Percentiles rank a stretch among this genome's conserved stretches.
These are phyloP conservation scores for Hepsetus odoe DNA, from an alignment of 2,113 vertebrate species.

Conservation along the genomic window DNA sequence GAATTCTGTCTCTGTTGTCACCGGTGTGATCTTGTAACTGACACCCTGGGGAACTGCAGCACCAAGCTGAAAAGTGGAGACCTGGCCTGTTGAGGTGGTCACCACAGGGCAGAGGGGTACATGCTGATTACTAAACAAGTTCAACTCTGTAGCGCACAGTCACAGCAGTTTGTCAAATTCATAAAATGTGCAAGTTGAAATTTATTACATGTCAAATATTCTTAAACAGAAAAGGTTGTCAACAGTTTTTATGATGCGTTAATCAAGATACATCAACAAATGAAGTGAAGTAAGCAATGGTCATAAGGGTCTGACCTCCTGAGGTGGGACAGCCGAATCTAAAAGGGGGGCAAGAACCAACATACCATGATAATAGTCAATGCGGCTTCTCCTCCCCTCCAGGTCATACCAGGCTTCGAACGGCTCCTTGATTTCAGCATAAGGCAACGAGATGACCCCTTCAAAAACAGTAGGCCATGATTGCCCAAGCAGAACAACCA, in stretches of 20 bases:
- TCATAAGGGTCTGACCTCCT: not conserved
- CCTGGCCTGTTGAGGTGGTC: conserved; percentile 68
- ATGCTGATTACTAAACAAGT: not conserved
- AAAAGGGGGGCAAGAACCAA: conserved; percentile 2
- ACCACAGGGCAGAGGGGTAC: not conserved
- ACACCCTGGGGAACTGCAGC: conserved; percentile 66
- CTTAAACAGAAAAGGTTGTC: too few species aligned
- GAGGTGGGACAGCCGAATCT: too few species aligned
- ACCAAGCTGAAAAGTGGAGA: conserved; percentile 77
- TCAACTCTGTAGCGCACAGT: too few species aligned
- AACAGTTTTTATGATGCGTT: too few species aligned
- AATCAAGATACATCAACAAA: too few species aligned
- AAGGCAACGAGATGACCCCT: conserved; percentile 81
- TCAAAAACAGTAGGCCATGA: conserved; percentile 12
- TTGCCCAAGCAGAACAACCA: not conserved
- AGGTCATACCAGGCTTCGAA: conserved; percentile 84
- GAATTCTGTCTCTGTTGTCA: conserved; percentile 76
- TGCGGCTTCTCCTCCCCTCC: conserved; percentile 71
- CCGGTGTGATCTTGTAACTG: conserved; percentile 76
- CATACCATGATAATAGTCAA: conserved; percentile 77
- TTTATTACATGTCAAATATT: too few species aligned
- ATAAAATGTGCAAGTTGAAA: too few species aligned
- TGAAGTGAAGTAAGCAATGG: too few species aligned
- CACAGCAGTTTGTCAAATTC: too few species aligned
- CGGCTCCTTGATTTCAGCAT: conserved; percentile 83